Base-by-base conservation (phyloP, 2,113 vertebrate genomes). In the Emydura subglobosa region DNA sequence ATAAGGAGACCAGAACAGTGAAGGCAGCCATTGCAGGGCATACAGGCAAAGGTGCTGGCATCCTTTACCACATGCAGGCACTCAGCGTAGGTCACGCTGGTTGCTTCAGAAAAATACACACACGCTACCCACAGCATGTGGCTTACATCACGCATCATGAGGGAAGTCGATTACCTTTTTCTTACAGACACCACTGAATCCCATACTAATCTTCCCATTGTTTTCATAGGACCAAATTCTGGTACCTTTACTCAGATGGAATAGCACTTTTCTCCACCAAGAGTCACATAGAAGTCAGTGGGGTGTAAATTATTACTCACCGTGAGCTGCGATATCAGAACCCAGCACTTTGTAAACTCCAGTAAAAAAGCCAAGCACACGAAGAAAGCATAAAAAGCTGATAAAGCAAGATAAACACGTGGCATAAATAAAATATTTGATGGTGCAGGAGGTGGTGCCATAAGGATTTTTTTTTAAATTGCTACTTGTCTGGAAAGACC, bases 381-480 rank as follows among this genome's bases (percentile, higher is more conserved):
- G 91, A 92, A 80, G 83, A 13, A 39, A 91, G 76, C 76, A 82
- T 54, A 93, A 95, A 93, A 0, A 1, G 82, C 91, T 94, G 88
- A 85, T 49, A 96, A 88, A 96, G 44, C 85, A 95, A 97, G 94
- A 97, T 82, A 95, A 96, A 96, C 96, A 95, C 3, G 24, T 27
- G 65, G 81, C 82, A 97, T 96, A 97, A 97, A 97, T 93, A 94
- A 97, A 97, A 97, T 93, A 95, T 42, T 83, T 81, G 95, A 90
- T 24, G 50, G 91, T 90, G 79, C 54, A 92, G 94, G 89, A 97
- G 96, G 96, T 0, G 42, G 92, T 90, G 44, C 91, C 42, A 88
- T 97, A 95, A 97, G 95, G 96, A 94, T 95, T 59, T 55, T 97
- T 47, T 78, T 97, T 97, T 39, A 3, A 39, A 97, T 97, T 91